A percentile compares a stretch with the other conserved stretches of the same genome.
Conservation (phyloP, 2,797 vertebrate genomes). For the Aphelocoma californica region DNA sequence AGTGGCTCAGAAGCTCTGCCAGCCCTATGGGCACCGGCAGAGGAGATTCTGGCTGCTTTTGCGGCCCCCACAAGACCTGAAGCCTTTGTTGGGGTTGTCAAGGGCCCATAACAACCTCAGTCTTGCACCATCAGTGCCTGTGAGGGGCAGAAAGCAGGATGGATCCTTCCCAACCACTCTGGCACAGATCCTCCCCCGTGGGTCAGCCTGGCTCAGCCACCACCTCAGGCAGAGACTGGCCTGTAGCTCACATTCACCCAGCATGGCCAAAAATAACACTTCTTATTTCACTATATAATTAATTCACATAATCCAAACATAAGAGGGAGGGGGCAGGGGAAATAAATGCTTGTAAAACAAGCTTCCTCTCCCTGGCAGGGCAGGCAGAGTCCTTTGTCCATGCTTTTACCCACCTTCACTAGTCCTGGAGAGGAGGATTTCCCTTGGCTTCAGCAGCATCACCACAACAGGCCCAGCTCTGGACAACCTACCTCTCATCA, state of each 20-base stretch:
- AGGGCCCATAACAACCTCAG: background rate
- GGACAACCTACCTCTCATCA: background rate
- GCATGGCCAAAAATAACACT: background rate
- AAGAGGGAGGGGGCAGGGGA: rapidly evolving
- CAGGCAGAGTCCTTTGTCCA: background rate
- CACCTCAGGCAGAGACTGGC: background rate
- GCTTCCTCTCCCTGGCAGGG: background rate
- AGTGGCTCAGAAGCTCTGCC: background rate
- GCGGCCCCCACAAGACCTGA: rapidly evolving
- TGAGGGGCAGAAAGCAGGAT: background rate
- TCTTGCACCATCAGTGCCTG: background rate
- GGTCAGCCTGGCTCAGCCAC: background rate
- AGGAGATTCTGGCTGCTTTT: background rate
- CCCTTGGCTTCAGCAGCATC: background rate
- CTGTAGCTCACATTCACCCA: background rate
- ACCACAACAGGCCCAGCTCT: background rate
- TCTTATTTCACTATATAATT: background rate
- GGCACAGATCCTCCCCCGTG: background rate
- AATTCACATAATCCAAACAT: background rate
- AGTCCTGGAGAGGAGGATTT: background rate
- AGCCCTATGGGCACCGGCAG: background rate
- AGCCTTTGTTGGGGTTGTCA: background rate
- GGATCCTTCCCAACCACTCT: background rate
- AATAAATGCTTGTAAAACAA: background rate
- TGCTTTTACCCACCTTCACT: rapidly evolving